phyloP scores from a whole-genome alignment of 2,888 invertebrate species.

The Drosophila histrio region DNA sequence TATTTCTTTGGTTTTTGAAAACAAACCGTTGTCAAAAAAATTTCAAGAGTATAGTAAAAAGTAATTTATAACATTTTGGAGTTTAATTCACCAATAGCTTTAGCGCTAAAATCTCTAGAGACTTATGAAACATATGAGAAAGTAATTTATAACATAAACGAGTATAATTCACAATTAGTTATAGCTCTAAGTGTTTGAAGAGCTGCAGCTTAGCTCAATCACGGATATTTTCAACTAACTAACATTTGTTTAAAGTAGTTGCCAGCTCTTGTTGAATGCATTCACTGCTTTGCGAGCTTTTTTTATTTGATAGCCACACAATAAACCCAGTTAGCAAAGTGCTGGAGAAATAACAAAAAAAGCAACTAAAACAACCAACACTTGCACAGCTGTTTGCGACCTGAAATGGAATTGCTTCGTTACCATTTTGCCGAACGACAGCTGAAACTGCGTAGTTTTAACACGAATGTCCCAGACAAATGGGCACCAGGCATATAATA shows the following conservation, averaged over 20 bases:
- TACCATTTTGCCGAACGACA: not conserved
- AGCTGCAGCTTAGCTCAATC: not conserved
- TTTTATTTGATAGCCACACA: not conserved
- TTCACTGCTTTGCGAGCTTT: slow-evolving; percentile 1
- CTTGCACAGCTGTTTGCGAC: slow-evolving; percentile 8
- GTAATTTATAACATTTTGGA: too few relatives aligned
- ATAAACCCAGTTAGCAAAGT: not conserved
- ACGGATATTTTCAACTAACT: not conserved
- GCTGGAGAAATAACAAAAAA: not conserved
- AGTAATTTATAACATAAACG: too few relatives aligned
- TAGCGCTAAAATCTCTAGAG: too few relatives aligned
- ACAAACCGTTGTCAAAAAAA: too few relatives aligned
- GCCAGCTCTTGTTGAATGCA: not conserved
- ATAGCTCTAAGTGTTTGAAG: not conserved
- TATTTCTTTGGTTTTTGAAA: too few relatives aligned
- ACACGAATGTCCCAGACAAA: slow-evolving; percentile 56
- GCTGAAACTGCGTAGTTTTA: slow-evolving; percentile 55
- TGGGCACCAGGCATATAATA: slow-evolving; percentile 58
- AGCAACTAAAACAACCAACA: not conserved
- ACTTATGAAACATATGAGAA: too few relatives aligned
- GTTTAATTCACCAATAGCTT: too few relatives aligned
- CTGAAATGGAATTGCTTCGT: slow-evolving; percentile 6
- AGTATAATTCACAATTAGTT: not conserved
- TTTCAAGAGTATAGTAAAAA: too few relatives aligned
- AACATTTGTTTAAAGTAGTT: not conserved